Evolutionary conservation across 2,888 invertebrate genomes (phyloP), one percentile per base, ranked within the genome.

Genomic region (Melipona beecheii): DNA sequence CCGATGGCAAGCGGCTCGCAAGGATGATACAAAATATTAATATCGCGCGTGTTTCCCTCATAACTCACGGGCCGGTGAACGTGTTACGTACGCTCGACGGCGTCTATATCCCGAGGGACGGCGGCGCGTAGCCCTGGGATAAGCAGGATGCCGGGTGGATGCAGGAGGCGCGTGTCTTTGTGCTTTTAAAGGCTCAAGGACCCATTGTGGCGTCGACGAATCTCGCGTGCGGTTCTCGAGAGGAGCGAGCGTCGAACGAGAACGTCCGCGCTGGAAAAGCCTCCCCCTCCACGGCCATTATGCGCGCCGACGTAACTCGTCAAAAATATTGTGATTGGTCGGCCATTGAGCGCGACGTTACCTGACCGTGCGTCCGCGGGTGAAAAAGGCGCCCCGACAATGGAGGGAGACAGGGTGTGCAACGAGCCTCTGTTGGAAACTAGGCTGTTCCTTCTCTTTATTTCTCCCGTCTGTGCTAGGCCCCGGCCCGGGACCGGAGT

Each of bases 1-100:
- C 31, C 24, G 36, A 19, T 65, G 50, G 56, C 62, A 74, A 62
- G 52, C 54, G 54, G 52, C 74, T 68, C 43, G 84, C 91, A 91
- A 94, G 93, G 94, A 94, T 94, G 94, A 94, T 94, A 94, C 94
- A 93, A 94, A 94, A 94, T 94, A 94, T 94, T 94, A 94, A 94
- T 94, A 94, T 94, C 89, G 91, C 93, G 91, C 90, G 81, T 75
- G 88, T 88, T 89, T 93, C 94, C 94, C 94, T 94, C 94, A 94
- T 94, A 94, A 94, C 93, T 94, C 93, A 94, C 93, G 93, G 93
- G 86, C 91, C 93, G 93, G 82, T 94, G 94, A 90, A 86, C 94
- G 91, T 91, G 94, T 94, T 94, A 94, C 94, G 92, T 91, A 94
- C 94, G 94, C 94, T 93, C 92, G 90, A 91, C 87, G 91, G 93